Conservation (phyloP, 2,888 invertebrate species). For the Rotaria macrura region DNA sequence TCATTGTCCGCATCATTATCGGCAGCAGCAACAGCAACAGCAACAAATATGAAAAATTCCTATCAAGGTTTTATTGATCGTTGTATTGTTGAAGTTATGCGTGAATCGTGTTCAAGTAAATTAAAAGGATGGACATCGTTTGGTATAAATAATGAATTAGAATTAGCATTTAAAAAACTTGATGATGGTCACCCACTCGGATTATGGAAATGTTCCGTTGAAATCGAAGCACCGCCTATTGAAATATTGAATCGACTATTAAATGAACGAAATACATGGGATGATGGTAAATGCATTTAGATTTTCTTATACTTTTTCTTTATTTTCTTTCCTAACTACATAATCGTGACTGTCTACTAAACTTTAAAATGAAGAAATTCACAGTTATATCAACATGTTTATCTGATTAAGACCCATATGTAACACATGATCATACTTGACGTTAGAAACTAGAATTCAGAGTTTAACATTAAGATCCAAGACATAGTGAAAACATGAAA, state of each 20-base stretch:
- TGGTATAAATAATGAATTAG: slow-evolving; percentile 55
- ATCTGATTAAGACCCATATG: too few relatives aligned
- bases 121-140: slow-evolving; percentile 31
- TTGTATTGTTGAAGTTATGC: slow-evolving; percentile 19
- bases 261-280: slow-evolving; percentile 80
- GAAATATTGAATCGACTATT: slow-evolving; percentile 67
- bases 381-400: too few relatives aligned
- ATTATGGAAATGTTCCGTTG: slow-evolving; percentile 76
- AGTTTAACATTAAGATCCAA: too few relatives aligned
- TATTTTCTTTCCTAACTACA: too few relatives aligned
- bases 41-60: background rate
- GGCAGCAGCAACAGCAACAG: background rate
- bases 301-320: background rate
- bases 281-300: slow-evolving; percentile 54
- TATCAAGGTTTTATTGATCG: slow-evolving; percentile 3
- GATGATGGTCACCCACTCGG: slow-evolving; percentile 79
- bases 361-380: too few relatives aligned
- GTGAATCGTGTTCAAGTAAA: slow-evolving; percentile 3
- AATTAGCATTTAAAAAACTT: slow-evolving; percentile 78
- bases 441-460: too few relatives aligned
- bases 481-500: too few relatives aligned
- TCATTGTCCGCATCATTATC: too few relatives aligned
- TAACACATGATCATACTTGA: too few relatives aligned
- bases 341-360: too few relatives aligned
- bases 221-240: slow-evolving; percentile 79